A percentile compares a stretch with the other conserved stretches of the same genome.
Conservation (phyloP, 2,113 vertebrate species). For the Daphoenositta chrysoptera region DNA sequence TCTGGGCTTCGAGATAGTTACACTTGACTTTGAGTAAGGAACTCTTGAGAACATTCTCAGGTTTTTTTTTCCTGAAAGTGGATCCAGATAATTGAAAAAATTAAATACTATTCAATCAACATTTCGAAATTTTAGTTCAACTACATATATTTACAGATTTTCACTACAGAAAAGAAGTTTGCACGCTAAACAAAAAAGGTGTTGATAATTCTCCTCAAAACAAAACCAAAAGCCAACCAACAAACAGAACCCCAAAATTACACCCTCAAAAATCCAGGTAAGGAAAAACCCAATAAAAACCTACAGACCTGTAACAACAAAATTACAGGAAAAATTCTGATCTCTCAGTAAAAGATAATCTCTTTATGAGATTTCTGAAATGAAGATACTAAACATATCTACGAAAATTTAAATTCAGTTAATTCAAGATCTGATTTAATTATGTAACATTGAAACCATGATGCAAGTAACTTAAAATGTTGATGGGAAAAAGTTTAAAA, state of each 20-base stretch:
- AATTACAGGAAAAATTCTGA: background rate
- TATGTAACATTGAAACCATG: background rate
- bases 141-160: background rate
- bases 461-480: background rate
- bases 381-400: background rate
- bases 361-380: background rate
- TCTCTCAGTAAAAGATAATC: background rate
- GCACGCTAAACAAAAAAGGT: background rate
- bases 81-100: background rate
- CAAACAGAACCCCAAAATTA: background rate
- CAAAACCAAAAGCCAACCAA: background rate
- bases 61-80: background rate
- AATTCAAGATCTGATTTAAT: background rate
- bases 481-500: background rate
- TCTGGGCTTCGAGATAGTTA: background rate
- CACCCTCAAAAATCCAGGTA: background rate
- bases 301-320: background rate
- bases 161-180: background rate
- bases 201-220: background rate
- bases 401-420: background rate
- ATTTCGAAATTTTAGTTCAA: background rate
- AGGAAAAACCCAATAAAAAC: background rate
- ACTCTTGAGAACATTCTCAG: background rate
- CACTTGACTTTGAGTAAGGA: background rate
- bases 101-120: background rate